phyloP scores from a whole-genome alignment of 1,140 invertebrate species.

The Formica exsecta region DNA sequence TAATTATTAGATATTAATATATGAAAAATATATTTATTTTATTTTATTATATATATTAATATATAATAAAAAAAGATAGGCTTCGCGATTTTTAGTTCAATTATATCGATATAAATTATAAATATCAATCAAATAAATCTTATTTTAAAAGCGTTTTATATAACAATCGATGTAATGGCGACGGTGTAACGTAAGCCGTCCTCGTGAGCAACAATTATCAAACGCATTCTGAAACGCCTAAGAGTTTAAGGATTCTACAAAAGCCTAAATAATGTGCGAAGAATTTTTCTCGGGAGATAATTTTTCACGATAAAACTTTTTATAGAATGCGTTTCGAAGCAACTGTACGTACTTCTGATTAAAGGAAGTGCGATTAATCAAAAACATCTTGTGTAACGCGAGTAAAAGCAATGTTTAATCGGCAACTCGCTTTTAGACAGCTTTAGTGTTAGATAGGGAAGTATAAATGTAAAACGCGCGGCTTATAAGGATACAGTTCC shows the following conservation, averaged over 20 bases:
- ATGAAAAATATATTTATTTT: too few relatives aligned
- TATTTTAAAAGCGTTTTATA: conserved; percentile 9
- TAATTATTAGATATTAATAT: neutral
- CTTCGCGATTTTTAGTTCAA: neutral
- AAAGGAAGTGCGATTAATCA: conserved; percentile 31
- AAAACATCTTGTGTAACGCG: conserved; percentile 9
- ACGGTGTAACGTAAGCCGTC: conserved; percentile 4
- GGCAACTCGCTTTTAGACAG: conserved; percentile 36
- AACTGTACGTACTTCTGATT: neutral
- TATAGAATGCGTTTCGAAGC: neutral
- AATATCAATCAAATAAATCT: conserved; percentile 7
- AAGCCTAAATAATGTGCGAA: neutral
- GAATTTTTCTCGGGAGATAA: neutral
- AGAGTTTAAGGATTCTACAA: conserved; percentile 17
- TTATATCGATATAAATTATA: neutral
- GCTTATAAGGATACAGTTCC: conserved; percentile 68
- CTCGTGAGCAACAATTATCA: conserved; percentile 49
- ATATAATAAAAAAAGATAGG: neutral
- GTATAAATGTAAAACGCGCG: conserved; percentile 3
- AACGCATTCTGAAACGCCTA: conserved; percentile 26
- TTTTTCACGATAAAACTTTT: conserved; percentile 11
- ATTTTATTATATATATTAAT: neutral
- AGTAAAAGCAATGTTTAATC: conserved; percentile 34
- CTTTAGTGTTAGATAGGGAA: conserved; percentile 16
- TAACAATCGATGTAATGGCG: neutral